Evolutionary conservation across 1,140 invertebrate genomes (phyloP).

Genomic region (Bombus waltoni): DNA sequence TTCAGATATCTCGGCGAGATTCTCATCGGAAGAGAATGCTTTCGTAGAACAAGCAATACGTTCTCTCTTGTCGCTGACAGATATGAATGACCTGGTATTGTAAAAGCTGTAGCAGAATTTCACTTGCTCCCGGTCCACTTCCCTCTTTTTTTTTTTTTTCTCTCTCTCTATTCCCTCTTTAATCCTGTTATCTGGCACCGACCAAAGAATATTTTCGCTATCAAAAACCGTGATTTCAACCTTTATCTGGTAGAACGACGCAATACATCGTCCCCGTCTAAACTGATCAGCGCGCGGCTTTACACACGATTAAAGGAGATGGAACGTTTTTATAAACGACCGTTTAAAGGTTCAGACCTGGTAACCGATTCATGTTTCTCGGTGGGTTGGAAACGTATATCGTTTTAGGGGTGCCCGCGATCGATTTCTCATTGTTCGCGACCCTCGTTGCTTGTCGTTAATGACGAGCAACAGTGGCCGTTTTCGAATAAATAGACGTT

Average conservation of each 20-base stretch:
- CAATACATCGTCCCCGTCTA: constrained; percentile 10
- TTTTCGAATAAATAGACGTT: not conserved
- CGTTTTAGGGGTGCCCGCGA: not conserved
- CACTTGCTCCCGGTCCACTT: constrained; percentile 21
- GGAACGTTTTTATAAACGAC: constrained; percentile 33
- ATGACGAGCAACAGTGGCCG: not conserved
- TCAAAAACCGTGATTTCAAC: constrained; percentile 35
- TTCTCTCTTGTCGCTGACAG: constrained; percentile 53
- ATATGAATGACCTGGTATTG: constrained; percentile 49
- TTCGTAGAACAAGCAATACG: constrained; percentile 45
- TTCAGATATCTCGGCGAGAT: constrained; percentile 54
- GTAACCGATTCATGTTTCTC: not conserved
- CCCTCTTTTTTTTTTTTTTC: no score
- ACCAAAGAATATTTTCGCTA: constrained; percentile 47
- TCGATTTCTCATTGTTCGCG: not conserved
- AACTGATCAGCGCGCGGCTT: constrained; percentile 1
- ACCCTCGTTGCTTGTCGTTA: not conserved
- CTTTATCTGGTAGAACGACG: constrained; percentile 1
- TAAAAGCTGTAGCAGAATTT: constrained; percentile 47
- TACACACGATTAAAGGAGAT: constrained; percentile 26
- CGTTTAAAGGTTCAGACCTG: constrained; percentile 1
- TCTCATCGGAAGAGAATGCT: constrained; percentile 58
- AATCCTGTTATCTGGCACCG: constrained; percentile 2
- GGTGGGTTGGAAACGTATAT: not conserved
- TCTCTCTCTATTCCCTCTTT: not conserved